phyloP scores from a whole-genome alignment of 1,140 invertebrate genomes.

The Gonioctena quinquepunctata region DNA sequence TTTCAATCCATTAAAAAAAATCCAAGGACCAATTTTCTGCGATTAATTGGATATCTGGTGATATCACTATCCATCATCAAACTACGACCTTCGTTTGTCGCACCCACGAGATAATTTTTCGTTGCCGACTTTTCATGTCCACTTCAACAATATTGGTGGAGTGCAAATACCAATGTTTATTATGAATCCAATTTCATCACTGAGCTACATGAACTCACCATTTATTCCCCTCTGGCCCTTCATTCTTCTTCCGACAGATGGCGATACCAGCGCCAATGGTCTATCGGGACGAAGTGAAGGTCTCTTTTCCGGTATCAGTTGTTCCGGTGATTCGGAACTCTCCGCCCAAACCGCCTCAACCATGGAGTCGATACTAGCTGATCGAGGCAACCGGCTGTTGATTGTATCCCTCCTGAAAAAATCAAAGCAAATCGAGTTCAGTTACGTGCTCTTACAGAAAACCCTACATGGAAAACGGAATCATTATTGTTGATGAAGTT shows the following conservation, averaged over 20 bases:
- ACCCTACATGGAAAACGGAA: no score
- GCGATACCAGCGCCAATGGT: constrained; percentile 70
- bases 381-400: constrained; percentile 65
- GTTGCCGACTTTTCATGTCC: background rate
- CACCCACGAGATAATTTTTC: background rate
- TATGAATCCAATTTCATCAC: background rate
- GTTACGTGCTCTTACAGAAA: no score
- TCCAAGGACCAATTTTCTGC: background rate
- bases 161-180: background rate
- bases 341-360: constrained; percentile 67
- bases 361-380: constrained; percentile 78
- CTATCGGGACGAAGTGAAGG: constrained; percentile 46
- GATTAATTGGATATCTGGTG: background rate
- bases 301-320: constrained; percentile 37
- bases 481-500: no score
- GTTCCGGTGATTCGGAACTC: constrained; percentile 24
- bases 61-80: background rate
- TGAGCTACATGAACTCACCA: constrained; percentile 62
- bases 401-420: constrained; percentile 58
- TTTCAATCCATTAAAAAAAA: no score
- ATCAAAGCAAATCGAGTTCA: no score
- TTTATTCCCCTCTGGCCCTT: constrained; percentile 73
- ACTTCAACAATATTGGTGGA: no score
- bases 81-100: background rate
- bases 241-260: constrained; percentile 70